A percentile compares a stretch with the other conserved stretches of the same genome.
These are phyloP conservation scores for Tetrao urogallus DNA, from an alignment of 2,113 vertebrate genomes.

Conservation along the genomic window DNA sequence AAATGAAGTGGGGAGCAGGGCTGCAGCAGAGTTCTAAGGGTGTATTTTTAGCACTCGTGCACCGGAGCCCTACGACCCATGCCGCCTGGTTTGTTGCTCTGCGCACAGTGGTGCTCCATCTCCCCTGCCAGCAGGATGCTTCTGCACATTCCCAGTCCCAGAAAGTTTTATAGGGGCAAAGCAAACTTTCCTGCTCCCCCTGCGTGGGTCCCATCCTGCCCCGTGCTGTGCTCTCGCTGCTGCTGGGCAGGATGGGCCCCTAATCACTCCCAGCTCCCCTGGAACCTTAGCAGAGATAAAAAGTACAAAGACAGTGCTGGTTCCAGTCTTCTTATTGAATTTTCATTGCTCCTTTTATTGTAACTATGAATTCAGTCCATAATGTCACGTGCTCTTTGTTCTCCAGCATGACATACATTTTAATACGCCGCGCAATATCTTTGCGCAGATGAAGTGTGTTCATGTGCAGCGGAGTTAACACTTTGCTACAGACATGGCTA, in stretches of 20 bases:
- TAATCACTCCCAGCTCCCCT: constrained; percentile 68
- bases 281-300: constrained; percentile 66
- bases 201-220: not conserved
- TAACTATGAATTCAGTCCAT: constrained; percentile 54
- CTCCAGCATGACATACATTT: constrained; percentile 59
- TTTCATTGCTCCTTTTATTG: constrained; percentile 71
- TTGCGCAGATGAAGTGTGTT: constrained; percentile 30
- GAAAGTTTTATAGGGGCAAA: not conserved
- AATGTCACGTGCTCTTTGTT: constrained; percentile 66
- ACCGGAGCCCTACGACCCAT: not conserved
- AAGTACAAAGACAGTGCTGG: constrained; percentile 62
- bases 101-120: not conserved
- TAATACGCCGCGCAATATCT: constrained; percentile 43
- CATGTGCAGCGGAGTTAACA: constrained; percentile 54
- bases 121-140: constrained; percentile 17
- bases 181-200: not conserved
- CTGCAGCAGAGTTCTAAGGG: constrained; percentile 1
- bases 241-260: constrained; percentile 33
- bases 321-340: constrained; percentile 68
- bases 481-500: constrained; percentile 59
- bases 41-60: constrained; percentile 45
- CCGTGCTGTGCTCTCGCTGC: accelerated
- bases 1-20: constrained; percentile 25
- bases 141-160: not conserved
- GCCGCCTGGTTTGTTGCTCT: not conserved